Evolutionary conservation across 2,888 invertebrate genomes (phyloP).

Genomic region (Apamea epomidion): DNA sequence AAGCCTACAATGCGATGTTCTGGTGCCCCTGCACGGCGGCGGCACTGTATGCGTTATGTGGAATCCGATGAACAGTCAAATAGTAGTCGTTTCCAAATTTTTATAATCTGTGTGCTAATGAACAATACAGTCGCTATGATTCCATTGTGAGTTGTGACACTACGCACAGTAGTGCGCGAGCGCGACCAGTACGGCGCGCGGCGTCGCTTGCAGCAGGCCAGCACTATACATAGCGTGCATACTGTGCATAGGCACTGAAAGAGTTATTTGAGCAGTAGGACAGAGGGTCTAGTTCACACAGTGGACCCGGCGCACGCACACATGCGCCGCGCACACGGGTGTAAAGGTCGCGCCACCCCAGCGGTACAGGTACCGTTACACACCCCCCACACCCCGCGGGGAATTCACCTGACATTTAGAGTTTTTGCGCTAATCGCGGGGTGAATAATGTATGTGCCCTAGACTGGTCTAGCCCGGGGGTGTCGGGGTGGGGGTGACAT

Average conservation of each 20-base stretch:
- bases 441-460: slow-evolving; percentile 74
- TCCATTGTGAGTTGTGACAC: too few relatives aligned
- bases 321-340: slow-evolving; percentile 33
- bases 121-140: neutral
- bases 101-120: neutral
- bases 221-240: neutral
- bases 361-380: slow-evolving; percentile 74
- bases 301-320: slow-evolving; percentile 1
- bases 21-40: neutral
- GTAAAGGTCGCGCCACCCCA: slow-evolving; percentile 69
- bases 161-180: too few relatives aligned
- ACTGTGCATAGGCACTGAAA: neutral
- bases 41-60: neutral
- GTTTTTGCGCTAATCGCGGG: slow-evolving; percentile 75
- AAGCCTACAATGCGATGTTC: neutral
- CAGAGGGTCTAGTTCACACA: slow-evolving; percentile 7
- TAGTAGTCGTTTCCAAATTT: neutral
- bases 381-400: slow-evolving; percentile 44
- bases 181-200: too few relatives aligned
- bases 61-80: neutral
- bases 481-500: slow-evolving; percentile 60
- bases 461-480: slow-evolving; percentile 70
- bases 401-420: slow-evolving; percentile 81
- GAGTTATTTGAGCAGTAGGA: neutral
- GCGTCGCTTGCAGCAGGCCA: neutral